Percentiles rank a stretch among this genome's conserved stretches.
Evolutionary conservation across 2,797 vertebrate genomes (phyloP).

Genomic region (Emydoidea blandingii): DNA sequence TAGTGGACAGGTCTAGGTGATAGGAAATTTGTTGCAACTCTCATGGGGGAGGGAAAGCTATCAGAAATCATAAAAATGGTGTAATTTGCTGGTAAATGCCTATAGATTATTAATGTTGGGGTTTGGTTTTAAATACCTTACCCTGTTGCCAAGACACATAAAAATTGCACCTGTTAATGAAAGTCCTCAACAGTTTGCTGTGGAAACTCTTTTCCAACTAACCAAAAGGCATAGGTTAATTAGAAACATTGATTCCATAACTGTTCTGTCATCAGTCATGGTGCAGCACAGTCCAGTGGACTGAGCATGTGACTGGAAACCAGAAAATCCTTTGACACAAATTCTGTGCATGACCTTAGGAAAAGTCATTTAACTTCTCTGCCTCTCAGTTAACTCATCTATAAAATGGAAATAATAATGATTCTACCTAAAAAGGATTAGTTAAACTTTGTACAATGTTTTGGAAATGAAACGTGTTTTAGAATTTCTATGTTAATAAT

Average conservation of each 20-base stretch:
- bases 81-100: background rate
- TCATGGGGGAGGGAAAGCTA: background rate
- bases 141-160: background rate
- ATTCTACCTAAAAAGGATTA: background rate
- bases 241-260: background rate
- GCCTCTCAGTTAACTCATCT: background rate
- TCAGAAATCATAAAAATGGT: background rate
- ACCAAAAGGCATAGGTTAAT: background rate
- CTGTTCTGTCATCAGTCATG: background rate
- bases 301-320: background rate
- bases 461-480: background rate
- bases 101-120: background rate
- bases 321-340: accelerated
- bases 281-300: background rate
- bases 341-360: background rate
- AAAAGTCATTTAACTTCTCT: background rate
- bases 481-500: background rate
- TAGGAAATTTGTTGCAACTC: background rate
- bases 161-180: accelerated
- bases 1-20: background rate
- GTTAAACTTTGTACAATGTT: background rate
- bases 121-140: accelerated
- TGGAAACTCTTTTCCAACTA: background rate
- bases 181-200: background rate
- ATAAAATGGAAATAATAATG: background rate